These are phyloP conservation scores for Enteromius radiatus DNA, from an alignment of 2,797 vertebrate genomes.

Conservation along the genomic window DNA sequence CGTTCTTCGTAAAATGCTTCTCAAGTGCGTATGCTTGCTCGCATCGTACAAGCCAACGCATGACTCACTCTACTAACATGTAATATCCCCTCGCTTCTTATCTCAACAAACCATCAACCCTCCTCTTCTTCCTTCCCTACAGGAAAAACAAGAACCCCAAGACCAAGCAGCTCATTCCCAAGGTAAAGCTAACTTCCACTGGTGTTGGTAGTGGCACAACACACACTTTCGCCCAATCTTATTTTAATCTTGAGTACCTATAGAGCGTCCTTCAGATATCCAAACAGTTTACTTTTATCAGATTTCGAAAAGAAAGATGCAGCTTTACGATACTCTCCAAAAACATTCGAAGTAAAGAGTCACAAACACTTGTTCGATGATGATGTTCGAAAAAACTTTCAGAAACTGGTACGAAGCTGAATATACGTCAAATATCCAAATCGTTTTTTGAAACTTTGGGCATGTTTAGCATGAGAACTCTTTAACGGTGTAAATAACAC, in stretches of 20 bases:
- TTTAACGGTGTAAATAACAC: no score
- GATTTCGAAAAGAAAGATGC: neutral
- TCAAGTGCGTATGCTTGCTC: neutral
- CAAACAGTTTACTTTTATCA: neutral
- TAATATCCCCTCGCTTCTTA: neutral
- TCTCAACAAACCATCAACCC: constrained; percentile 55
- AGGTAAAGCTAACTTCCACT: constrained; percentile 79
- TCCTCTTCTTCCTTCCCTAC: constrained; percentile 69
- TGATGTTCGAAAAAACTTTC: neutral
- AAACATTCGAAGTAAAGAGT: no score
- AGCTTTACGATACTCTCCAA: neutral
- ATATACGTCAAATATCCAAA: no score
- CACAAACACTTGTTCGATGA: no score
- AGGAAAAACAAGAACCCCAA: constrained; percentile 91
- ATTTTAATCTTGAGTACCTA: neutral
- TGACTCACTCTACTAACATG: constrained; percentile 72
- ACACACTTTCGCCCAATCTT: neutral
- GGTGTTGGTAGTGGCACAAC: neutral
- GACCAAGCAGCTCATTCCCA: constrained; percentile 94
- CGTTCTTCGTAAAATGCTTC: neutral
- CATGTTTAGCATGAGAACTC: no score
- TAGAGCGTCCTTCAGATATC: neutral
- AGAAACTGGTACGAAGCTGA: neutral
- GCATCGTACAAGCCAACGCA: constrained; percentile 15
- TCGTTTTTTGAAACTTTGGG: no score